phyloP scores from a whole-genome alignment of 2,888 invertebrate genomes.

The Zygothrica quintamaculata region DNA sequence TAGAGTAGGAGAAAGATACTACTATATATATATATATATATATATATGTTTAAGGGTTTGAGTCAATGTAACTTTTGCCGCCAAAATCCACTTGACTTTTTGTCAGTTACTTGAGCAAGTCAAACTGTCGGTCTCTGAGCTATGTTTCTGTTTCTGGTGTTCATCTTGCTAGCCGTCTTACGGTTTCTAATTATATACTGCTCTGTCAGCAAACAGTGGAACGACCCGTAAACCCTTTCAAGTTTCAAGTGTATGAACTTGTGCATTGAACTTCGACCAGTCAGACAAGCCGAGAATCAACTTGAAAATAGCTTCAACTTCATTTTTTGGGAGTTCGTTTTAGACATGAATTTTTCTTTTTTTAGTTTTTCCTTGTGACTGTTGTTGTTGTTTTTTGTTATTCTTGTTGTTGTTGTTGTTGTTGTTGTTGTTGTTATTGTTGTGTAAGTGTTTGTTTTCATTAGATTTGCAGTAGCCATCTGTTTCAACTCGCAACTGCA shows the following conservation, averaged over 20 bases:
- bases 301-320: conserved; percentile 57
- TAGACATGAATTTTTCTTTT: conserved; percentile 51
- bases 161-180: conserved; percentile 32
- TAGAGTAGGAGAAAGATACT: neutral
- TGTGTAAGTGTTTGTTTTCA: conserved; percentile 65
- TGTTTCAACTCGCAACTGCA: conserved; percentile 61
- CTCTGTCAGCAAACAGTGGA: conserved; percentile 65
- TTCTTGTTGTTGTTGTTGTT: conserved; percentile 15
- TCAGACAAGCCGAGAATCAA: conserved; percentile 64
- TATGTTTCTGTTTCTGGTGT: conserved; percentile 25
- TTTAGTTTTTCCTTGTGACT: conserved; percentile 23
- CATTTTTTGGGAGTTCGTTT: conserved; percentile 39
- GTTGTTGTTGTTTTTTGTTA: neutral
- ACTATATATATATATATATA: neutral
- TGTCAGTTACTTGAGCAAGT: conserved; percentile 66
- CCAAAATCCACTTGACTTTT: conserved; percentile 75
- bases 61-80: conserved; percentile 64
- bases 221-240: conserved; percentile 58
- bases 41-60: conserved; percentile 15
- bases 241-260: conserved; percentile 80
- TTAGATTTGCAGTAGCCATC: conserved; percentile 73
- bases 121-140: conserved; percentile 55
- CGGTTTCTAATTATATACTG: conserved; percentile 77
- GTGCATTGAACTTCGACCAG: conserved; percentile 75
- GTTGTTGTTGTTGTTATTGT: conserved; percentile 35